Evolutionary conservation across 2,797 vertebrate genomes (phyloP).

Genomic region (Megaceryle alcyon): DNA sequence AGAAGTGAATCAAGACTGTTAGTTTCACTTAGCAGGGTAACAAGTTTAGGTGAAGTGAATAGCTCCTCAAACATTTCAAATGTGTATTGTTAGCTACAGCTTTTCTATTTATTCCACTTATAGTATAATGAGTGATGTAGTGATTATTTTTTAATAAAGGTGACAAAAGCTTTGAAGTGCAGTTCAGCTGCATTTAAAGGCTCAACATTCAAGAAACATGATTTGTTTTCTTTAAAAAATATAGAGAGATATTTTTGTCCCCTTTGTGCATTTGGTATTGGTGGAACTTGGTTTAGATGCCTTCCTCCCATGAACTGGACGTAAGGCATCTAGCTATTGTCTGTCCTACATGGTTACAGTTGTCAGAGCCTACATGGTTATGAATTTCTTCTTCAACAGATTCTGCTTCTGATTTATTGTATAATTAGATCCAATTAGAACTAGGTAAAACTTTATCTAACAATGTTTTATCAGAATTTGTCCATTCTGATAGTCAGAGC

Average conservation of each 20-base stretch:
- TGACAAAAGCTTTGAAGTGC: not conserved
- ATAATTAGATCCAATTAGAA: not conserved
- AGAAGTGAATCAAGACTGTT: not conserved
- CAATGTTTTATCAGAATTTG: not conserved
- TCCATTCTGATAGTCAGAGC: not conserved
- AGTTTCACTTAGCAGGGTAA: not conserved
- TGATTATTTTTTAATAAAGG: not conserved
- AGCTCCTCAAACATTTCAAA: not conserved
- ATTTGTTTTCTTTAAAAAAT: not conserved
- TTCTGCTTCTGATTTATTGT: not conserved
- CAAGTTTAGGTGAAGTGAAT: not conserved
- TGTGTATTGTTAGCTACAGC: not conserved
- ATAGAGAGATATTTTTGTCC: not conserved
- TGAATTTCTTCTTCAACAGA: accelerated
- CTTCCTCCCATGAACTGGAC: not conserved
- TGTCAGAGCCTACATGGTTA: not conserved
- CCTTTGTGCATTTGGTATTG: not conserved
- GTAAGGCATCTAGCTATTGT: not conserved
- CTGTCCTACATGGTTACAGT: accelerated
- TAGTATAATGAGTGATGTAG: accelerated
- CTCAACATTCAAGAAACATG: not conserved
- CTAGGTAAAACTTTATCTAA: not conserved
- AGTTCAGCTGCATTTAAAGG: not conserved
- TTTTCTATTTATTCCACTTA: not conserved
- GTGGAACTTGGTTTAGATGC: not conserved